A percentile compares a stretch with the other conserved stretches of the same genome.
phyloP scores from a whole-genome alignment of 2,888 invertebrate genomes.

The Pristionchus japonicus region DNA sequence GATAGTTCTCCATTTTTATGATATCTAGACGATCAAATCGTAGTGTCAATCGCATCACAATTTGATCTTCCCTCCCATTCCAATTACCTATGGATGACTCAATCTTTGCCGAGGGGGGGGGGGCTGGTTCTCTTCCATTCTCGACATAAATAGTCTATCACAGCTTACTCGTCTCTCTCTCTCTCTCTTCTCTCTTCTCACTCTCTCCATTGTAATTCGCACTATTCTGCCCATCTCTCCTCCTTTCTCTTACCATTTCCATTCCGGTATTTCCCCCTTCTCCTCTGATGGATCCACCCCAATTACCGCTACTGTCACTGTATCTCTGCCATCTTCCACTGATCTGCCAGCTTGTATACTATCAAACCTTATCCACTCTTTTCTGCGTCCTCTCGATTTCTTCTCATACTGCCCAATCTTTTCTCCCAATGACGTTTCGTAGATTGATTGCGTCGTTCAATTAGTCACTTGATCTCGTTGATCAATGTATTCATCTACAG shows the following conservation, averaged over 20 bases:
- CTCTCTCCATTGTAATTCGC: neutral
- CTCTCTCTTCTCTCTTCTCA: constrained; percentile 7
- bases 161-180: constrained; percentile 7
- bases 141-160: constrained; percentile 22
- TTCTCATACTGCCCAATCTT: neutral
- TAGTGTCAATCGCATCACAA: neutral
- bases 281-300: constrained; percentile 18
- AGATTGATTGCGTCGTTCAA: neutral
- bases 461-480: neutral
- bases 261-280: neutral
- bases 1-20: neutral
- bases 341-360: neutral
- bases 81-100: neutral
- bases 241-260: constrained; percentile 14
- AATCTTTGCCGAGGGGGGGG: neutral
- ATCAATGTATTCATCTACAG: neutral
- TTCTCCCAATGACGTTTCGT: neutral
- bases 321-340: neutral
- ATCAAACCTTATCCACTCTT: neutral
- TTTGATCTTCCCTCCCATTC: neutral
- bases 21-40: neutral
- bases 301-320: neutral
- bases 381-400: neutral
- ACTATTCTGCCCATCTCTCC: neutral
- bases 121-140: constrained; percentile 25